Evolutionary conservation across 1,140 invertebrate species (phyloP), one percentile per base, ranked within the genome.

Genomic region (Sitodiplosis mosellana): DNA sequence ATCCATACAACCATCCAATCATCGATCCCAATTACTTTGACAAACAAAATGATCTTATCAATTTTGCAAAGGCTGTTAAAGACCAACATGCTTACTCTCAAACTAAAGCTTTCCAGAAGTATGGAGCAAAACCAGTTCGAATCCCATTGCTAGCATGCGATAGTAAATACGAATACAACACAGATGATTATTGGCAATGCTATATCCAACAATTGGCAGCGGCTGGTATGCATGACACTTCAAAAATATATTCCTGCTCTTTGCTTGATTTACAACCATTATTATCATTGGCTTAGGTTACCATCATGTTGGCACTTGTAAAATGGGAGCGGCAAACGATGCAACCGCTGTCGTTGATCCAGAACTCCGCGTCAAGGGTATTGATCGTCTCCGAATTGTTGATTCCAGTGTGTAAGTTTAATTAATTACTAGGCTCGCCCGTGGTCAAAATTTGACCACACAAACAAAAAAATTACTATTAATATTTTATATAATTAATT

Each of bases 11-110:
- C 2, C 75, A 83, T 54, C 91, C 91, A 0, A 73, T 82, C 2
- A 83, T 97, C n/a, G 83, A 87, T 61, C 89, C 92, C 0, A 91
- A 91, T 56, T 93, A 93, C 56, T 85, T 93, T 56, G 77, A 81
- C 0, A 76, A 87, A 52, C 76, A 76, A 49, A 75, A 83, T 53
- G 87, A 90, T 52, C 71, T 89, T 11, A 65, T 77, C 51, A 71
- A 80, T 0, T 56, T 90, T 5, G 77, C 81, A 0, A 83, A 88
- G 56, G 87, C 83, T 2, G 87, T 90, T 14, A 77, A 82, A 52
- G 78, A 90, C 41, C 86, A 81, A 0, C 70, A 90, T 55, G 77
- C 78, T 48, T 66, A 90, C 11, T 83, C 82, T 0, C 79, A 80
- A 46, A 83, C 85, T 0, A 72, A 74, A 10, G 81, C 85, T 0